Evolutionary conservation across 2,797 vertebrate species (phyloP).

Genomic region (Menidia menidia): DNA sequence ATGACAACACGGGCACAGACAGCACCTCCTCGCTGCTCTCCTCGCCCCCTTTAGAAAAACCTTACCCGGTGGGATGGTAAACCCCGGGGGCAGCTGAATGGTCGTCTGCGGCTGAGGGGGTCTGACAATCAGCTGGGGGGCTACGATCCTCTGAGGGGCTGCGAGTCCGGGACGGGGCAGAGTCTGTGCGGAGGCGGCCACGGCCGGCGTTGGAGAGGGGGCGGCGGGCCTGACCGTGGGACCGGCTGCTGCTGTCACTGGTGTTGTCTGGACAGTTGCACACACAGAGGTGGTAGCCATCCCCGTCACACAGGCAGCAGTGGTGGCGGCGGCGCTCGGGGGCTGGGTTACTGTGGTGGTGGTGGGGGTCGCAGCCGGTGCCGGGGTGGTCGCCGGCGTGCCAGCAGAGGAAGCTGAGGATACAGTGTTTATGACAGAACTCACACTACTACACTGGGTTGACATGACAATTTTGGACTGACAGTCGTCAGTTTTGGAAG

Average conservation of each 20-base stretch:
- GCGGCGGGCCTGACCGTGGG: conserved; percentile 73
- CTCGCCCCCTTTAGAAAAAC: conserved; percentile 31
- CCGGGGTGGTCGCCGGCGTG: conserved; percentile 53
- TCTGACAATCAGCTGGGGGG: conserved; percentile 89
- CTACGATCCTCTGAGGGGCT: conserved; percentile 83
- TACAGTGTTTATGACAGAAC: conserved; percentile 71
- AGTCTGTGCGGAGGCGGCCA: conserved; percentile 68
- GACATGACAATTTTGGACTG: conserved; percentile 80
- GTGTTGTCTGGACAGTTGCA: conserved; percentile 61
- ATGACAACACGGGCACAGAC: neutral
- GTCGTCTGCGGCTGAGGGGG: conserved; percentile 89
- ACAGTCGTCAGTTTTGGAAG: conserved; percentile 71
- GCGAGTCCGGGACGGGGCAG: conserved; percentile 80
- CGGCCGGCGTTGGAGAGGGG: conserved; percentile 63
- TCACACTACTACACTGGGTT: conserved; percentile 68
- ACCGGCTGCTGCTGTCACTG: conserved; percentile 63
- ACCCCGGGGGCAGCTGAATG: conserved; percentile 90
- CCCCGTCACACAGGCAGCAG: conserved; percentile 49
- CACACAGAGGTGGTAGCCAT: conserved; percentile 68
- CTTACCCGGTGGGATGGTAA: conserved; percentile 91
- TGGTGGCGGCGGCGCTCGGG: conserved; percentile 54
- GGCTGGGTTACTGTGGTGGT: conserved; percentile 64
- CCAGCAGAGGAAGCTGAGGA: conserved; percentile 57
- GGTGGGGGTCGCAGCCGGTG: conserved; percentile 53
- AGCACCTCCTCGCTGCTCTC: neutral